Evolutionary conservation across 2,888 invertebrate species (phyloP).

Genomic region (Blastobasis lacticolella): DNA sequence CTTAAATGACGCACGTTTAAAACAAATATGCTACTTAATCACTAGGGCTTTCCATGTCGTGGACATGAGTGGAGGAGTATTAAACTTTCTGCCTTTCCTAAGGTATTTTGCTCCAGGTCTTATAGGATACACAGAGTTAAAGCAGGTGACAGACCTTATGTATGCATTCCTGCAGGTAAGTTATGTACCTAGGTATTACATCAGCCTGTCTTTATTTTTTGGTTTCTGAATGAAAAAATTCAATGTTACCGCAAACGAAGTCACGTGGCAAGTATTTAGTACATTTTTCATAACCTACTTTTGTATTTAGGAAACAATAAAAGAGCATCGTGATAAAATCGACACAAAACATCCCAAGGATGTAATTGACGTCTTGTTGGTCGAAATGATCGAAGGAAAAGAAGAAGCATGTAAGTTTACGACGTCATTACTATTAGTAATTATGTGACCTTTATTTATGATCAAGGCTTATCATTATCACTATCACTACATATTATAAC

Average conservation of each 20-base stretch:
- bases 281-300: neutral
- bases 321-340: constrained; percentile 61
- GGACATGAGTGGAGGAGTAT: constrained; percentile 81
- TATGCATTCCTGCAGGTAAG: constrained; percentile 73
- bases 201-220: neutral
- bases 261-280: too few species aligned
- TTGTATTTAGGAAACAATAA: constrained; percentile 61
- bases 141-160: constrained; percentile 59
- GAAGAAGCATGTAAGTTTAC: constrained; percentile 43
- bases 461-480: too few species aligned
- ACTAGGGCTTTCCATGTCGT: constrained; percentile 76
- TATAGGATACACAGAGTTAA: constrained; percentile 76
- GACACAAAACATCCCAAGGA: constrained; percentile 66
- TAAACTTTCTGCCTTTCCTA: constrained; percentile 81
- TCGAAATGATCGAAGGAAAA: constrained; percentile 67
- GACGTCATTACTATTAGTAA: neutral
- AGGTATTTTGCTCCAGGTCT: constrained; percentile 76
- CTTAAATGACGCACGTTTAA: constrained; percentile 72
- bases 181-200: constrained; percentile 7
- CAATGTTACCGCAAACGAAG: too few species aligned
- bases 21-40: constrained; percentile 70
- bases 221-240: too few species aligned
- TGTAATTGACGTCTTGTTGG: constrained; percentile 79
- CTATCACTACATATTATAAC: too few species aligned
- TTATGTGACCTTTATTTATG: too few species aligned